These are phyloP conservation scores for Haplotaxodon microlepis DNA, from an alignment of 2,113 vertebrate species.

Conservation along the genomic window DNA sequence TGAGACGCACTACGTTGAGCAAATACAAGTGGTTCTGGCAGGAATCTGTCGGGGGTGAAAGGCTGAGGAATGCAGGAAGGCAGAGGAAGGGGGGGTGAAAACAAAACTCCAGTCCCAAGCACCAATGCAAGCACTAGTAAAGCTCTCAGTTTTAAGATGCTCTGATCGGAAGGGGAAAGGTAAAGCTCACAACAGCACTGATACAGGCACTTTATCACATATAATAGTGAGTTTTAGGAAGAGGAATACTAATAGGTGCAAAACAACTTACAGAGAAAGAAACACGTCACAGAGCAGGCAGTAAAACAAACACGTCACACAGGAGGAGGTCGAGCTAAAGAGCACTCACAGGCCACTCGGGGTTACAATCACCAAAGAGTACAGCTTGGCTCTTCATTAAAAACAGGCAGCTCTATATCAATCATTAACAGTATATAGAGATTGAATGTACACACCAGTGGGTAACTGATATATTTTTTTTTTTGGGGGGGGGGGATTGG, in stretches of 20 bases:
- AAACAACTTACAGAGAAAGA: constrained; percentile 21
- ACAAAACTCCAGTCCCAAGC: constrained; percentile 40
- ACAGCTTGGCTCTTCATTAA: constrained; percentile 28
- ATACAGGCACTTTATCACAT: constrained; percentile 53
- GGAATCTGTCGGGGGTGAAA: not conserved
- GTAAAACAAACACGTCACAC: constrained; percentile 31
- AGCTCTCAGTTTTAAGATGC: constrained; percentile 56
- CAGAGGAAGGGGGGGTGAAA: not conserved
- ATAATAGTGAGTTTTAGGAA: constrained; percentile 1
- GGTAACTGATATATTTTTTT: not conserved
- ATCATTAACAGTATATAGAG: not conserved
- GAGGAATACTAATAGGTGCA: not conserved
- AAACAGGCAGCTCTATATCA: constrained; percentile 1
- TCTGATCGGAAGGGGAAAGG: constrained; percentile 70
- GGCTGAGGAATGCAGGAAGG: constrained; percentile 1
- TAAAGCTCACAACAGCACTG: constrained; percentile 73
- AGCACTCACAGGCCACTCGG: constrained; percentile 27
- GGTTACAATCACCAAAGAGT: constrained; percentile 30
- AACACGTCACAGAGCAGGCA: constrained; percentile 43
- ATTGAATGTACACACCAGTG: not conserved
- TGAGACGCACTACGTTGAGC: not conserved
- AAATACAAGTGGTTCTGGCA: not conserved
- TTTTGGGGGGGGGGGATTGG: not conserved
- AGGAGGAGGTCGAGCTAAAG: constrained; percentile 28
- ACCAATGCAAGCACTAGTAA: constrained; percentile 41